Evolutionary conservation across 2,113 vertebrate species (phyloP).

Genomic region (Lamprotornis superbus): DNA sequence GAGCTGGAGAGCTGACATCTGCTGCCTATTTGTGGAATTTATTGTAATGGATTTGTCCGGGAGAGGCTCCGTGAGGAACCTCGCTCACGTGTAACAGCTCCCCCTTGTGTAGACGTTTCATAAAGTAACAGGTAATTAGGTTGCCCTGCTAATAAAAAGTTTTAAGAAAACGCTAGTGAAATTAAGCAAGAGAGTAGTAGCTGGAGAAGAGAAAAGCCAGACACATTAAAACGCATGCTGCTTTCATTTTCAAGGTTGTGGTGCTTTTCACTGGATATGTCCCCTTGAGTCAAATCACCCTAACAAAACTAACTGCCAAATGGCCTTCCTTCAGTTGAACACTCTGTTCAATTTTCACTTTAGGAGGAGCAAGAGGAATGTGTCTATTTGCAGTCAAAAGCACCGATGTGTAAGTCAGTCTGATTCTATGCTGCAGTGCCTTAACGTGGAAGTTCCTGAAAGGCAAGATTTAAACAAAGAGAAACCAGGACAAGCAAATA

Average conservation of each 20-base stretch:
- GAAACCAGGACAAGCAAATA: not conserved
- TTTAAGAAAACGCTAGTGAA: not conserved
- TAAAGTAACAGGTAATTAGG: not conserved
- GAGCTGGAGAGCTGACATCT: constrained; percentile 46
- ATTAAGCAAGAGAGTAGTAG: not conserved
- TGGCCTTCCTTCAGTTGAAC: constrained; percentile 42
- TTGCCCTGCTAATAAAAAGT: not conserved
- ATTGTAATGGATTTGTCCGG: not conserved
- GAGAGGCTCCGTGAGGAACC: not conserved
- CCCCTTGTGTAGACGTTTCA: not conserved
- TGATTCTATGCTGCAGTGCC: not conserved
- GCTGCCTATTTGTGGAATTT: constrained; percentile 20
- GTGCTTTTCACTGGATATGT: constrained; percentile 5
- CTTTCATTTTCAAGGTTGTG: not conserved
- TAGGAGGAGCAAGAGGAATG: not conserved
- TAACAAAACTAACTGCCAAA: constrained; percentile 22
- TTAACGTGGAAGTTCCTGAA: not conserved
- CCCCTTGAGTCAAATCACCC: constrained; percentile 34
- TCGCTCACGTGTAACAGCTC: not conserved
- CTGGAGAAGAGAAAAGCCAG: not conserved
- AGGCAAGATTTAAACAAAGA: not conserved
- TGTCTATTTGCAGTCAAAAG: constrained; percentile 10
- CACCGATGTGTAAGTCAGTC: constrained; percentile 25
- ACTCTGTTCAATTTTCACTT: constrained; percentile 5
- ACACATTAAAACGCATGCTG: accelerated